Percentiles rank a stretch among this genome's conserved stretches.
Conservation (phyloP, 2,888 invertebrate species). For the Habroteleia sp. region DNA sequence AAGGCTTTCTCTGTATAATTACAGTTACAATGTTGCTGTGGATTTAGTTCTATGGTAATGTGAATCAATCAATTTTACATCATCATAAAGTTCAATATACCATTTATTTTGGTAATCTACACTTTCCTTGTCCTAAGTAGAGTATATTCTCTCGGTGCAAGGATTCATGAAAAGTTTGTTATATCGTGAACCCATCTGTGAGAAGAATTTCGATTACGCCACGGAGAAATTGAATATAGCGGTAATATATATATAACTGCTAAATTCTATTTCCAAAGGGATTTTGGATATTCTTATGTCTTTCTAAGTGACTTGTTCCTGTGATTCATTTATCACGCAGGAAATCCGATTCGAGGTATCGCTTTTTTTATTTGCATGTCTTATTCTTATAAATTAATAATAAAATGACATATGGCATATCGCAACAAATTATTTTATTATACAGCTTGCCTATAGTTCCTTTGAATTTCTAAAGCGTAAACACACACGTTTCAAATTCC, state of each 20-base stretch:
- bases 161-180: constrained; percentile 47
- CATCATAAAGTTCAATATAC: constrained; percentile 17
- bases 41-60: too few species aligned
- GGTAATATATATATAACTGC: constrained; percentile 65
- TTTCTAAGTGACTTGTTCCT: constrained; percentile 46
- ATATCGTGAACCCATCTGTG: constrained; percentile 50
- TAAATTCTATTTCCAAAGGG: constrained; percentile 66
- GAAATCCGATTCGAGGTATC: constrained; percentile 4
- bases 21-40: too few species aligned
- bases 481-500: constrained; percentile 21
- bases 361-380: constrained; percentile 10
- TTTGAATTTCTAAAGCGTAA: constrained; percentile 5
- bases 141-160: constrained; percentile 27
- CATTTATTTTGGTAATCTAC: constrained; percentile 23
- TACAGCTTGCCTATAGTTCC: too few species aligned
- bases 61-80: constrained; percentile 2
- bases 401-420: background rate
- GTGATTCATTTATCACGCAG: constrained; percentile 39
- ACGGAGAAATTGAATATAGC: constrained; percentile 40
- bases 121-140: constrained; percentile 25
- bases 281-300: constrained; percentile 66
- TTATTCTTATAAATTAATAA: constrained; percentile 7
- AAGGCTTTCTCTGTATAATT: too few species aligned
- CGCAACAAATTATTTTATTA: too few species aligned
- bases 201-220: constrained; percentile 57